Conservation (phyloP, 2,888 invertebrate species). For the Cylindroiulus punctatus region DNA sequence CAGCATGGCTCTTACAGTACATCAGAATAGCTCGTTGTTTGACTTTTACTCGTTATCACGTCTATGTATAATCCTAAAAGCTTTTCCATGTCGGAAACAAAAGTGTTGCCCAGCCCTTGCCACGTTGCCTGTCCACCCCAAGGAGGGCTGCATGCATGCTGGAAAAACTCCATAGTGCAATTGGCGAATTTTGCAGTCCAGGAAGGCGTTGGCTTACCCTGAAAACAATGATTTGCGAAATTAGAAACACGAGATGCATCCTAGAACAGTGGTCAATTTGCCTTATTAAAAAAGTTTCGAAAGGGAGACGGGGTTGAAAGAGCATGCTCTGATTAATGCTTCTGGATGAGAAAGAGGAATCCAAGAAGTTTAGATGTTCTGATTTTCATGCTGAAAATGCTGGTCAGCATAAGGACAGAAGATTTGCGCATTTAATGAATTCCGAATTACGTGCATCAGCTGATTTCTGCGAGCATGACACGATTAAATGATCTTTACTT, state of each 20-base stretch:
- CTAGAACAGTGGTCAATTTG: not conserved
- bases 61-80: conserved; percentile 56
- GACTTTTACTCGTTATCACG: conserved; percentile 35
- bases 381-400: too few species aligned
- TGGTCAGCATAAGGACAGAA: too few species aligned
- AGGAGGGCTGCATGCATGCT: not conserved
- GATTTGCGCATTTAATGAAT: too few species aligned
- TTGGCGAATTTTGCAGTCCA: conserved; percentile 11
- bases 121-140: conserved; percentile 35
- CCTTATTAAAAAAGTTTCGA: not conserved
- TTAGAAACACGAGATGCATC: not conserved
- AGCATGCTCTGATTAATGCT: not conserved
- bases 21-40: conserved; percentile 45
- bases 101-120: conserved; percentile 33
- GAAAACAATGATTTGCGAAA: conserved; percentile 16
- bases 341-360: too few species aligned
- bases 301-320: not conserved
- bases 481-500: not conserved
- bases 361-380: too few species aligned
- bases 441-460: not conserved
- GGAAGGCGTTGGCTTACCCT: not conserved
- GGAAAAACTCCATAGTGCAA: not conserved
- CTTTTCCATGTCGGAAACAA: conserved; percentile 57
- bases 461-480: not conserved
- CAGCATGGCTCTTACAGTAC: conserved; percentile 15